Conservation (phyloP, 2,113 vertebrate species). For the Xenopus tropicalis region UCB_Xtro_10.0 CM004448.2:68176001-68176500, state of each 20-base stretch:
- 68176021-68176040: no score
- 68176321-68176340: conserved; percentile 12
- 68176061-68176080: no score
- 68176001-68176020: no score
- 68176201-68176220: conserved; percentile 3
- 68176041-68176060: no score
- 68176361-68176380: conserved; percentile 28
- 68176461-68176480: not conserved
- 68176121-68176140: not conserved
- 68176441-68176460: not conserved
- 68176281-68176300: conserved; percentile 10
- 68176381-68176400: not conserved
- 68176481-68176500: not conserved
- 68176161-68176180: conserved; percentile 6
- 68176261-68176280: conserved; percentile 3
- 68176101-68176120: not conserved
- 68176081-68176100: no score
- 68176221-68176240: conserved; percentile 6
- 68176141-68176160: conserved; percentile 9
- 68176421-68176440: not conserved
- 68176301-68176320: conserved; percentile 12
- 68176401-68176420: not conserved
- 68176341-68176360: conserved; percentile 20
- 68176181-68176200: conserved; percentile 9
- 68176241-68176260: conserved; percentile 6